Conservation (phyloP, 2,113 vertebrate genomes). For the Scophthalmus maximus region DNA sequence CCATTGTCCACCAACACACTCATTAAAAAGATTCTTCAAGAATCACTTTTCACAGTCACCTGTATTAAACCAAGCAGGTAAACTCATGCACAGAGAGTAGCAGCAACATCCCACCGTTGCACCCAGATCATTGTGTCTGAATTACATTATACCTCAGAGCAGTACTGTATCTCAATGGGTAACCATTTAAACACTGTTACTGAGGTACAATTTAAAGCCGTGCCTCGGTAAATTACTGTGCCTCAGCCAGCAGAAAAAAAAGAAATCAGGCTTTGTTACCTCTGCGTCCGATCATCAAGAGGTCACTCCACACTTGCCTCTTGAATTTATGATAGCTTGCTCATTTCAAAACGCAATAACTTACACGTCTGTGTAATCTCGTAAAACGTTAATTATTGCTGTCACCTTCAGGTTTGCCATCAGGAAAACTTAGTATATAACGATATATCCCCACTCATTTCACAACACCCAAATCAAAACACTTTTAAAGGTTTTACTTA, state of each 20-base stretch:
- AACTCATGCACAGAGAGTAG: conserved; percentile 35
- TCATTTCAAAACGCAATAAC: conserved; percentile 67
- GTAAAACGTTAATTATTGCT: conserved; percentile 74
- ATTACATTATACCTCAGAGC: conserved; percentile 48
- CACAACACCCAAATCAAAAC: conserved; percentile 47
- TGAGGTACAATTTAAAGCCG: conserved; percentile 39
- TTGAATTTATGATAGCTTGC: conserved; percentile 56
- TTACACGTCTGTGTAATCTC: conserved; percentile 64
- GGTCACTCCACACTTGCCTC: conserved; percentile 51
- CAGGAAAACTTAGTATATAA: conserved; percentile 43
- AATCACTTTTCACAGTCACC: conserved; percentile 57
- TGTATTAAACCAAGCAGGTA: conserved; percentile 57
- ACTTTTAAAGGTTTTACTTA: conserved; percentile 66
- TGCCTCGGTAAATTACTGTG: conserved; percentile 29
- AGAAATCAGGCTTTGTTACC: conserved; percentile 10
- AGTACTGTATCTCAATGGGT: conserved; percentile 42
- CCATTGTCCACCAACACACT: conserved; percentile 37
- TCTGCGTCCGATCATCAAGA: conserved; percentile 38
- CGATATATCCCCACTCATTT: conserved; percentile 19
- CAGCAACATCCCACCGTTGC: conserved; percentile 55
- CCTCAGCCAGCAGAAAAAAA: conserved; percentile 19
- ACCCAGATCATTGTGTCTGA: conserved; percentile 53
- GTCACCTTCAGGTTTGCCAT: conserved; percentile 75
- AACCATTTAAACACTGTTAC: conserved; percentile 60
- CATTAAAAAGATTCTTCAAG: conserved; percentile 49